Percentiles rank a stretch among this genome's conserved stretches.
Evolutionary conservation across 2,797 vertebrate species (phyloP).

Genomic region (Sphaeramia orbicularis): DNA sequence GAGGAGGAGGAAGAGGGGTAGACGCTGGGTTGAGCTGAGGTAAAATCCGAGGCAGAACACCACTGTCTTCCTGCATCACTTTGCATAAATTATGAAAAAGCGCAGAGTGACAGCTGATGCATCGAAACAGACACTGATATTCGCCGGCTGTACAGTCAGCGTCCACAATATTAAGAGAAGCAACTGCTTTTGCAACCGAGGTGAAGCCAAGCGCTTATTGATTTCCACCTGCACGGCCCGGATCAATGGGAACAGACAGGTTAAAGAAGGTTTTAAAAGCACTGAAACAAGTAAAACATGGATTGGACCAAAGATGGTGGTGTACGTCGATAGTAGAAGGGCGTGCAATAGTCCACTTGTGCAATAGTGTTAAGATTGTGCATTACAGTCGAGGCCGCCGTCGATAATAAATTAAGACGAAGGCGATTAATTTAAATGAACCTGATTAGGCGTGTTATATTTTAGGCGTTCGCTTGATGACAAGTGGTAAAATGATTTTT

Average conservation of each 20-base stretch:
- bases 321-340: conserved; percentile 15
- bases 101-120: conserved; percentile 52
- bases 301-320: conserved; percentile 28
- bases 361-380: conserved; percentile 9
- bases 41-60: conserved; percentile 63
- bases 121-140: conserved; percentile 50
- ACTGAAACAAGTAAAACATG: conserved; percentile 17
- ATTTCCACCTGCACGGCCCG: conserved; percentile 43
- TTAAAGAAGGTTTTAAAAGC: conserved; percentile 40
- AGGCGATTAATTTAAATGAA: conserved; percentile 16
- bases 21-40: conserved; percentile 64
- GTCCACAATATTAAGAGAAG: conserved; percentile 44
- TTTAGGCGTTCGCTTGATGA: conserved; percentile 10
- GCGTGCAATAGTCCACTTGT: not conserved
- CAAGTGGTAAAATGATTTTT: not conserved
- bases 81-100: conserved; percentile 72
- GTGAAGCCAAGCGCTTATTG: conserved; percentile 22
- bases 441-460: conserved; percentile 5
- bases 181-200: conserved; percentile 14
- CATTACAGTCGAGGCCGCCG: not conserved
- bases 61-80: conserved; percentile 60
- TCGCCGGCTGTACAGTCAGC: conserved; percentile 15
- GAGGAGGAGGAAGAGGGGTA: not conserved
- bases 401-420: conserved; percentile 34
- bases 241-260: conserved; percentile 43